phyloP scores from a whole-genome alignment of 2,888 invertebrate species.

The Ochropacha duplaris region DNA sequence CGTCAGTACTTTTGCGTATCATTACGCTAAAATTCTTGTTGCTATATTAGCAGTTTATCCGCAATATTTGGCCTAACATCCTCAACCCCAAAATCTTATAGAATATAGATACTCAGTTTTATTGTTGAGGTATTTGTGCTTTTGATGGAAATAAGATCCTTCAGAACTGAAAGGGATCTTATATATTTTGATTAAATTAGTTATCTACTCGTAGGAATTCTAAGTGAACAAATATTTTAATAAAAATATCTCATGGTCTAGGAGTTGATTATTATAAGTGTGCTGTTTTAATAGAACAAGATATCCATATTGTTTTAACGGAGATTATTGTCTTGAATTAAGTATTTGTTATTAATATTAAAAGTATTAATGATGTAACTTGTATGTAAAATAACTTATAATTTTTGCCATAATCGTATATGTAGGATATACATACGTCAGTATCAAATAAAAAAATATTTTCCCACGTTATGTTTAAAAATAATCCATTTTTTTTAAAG shows the following conservation, averaged over 20 bases:
- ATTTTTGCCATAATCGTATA: background rate
- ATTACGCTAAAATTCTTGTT: too few species aligned
- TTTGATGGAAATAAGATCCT: too few species aligned
- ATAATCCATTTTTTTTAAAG: background rate
- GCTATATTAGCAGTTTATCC: too few species aligned
- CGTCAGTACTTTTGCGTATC: too few species aligned
- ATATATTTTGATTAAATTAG: background rate
- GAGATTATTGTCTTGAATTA: background rate
- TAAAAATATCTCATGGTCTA: background rate
- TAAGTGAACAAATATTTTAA: background rate
- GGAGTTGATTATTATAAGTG: background rate
- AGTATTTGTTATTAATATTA: background rate
- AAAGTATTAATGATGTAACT: background rate
- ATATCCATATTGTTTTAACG: background rate
- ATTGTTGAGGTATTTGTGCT: background rate
- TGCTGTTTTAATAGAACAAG: background rate
- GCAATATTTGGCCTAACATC: too few species aligned
- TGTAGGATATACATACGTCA: too few species aligned
- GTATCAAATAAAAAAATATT: too few species aligned
- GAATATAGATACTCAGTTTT: background rate
- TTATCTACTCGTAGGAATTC: background rate
- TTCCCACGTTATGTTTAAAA: too few species aligned
- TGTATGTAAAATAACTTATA: too few species aligned
- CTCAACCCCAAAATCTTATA: too few species aligned
- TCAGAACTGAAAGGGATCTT: too few species aligned